phyloP scores from a whole-genome alignment of 2,888 invertebrate species.

The Copidosoma aretas region DNA sequence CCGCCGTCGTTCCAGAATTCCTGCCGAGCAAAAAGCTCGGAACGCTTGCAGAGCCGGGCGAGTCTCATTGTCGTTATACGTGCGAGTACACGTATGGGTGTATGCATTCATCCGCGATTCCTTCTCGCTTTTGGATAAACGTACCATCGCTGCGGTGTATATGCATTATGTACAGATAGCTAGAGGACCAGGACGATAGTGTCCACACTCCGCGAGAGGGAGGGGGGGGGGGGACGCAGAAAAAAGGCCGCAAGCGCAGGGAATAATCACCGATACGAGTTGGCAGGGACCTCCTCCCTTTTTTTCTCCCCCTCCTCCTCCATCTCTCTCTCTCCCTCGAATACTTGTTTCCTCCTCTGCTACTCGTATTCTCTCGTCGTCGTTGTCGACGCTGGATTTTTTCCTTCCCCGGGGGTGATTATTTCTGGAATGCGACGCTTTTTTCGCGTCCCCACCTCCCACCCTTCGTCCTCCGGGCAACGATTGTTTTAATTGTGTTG shows the following conservation, averaged over 20 bases:
- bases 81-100: constrained; percentile 47
- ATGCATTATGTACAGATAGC: no score
- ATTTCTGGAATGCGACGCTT: constrained; percentile 35
- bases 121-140: constrained; percentile 27
- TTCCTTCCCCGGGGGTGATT: constrained; percentile 23
- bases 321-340: no score
- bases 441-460: constrained; percentile 12
- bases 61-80: no score
- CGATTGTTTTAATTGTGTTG: constrained; percentile 40
- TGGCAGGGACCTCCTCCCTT: not conserved
- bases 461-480: constrained; percentile 11
- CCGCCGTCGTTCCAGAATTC: constrained; percentile 58
- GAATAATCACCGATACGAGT: constrained; percentile 28
- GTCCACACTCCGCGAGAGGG: no score
- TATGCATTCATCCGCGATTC: constrained; percentile 28
- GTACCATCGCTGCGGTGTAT: not conserved
- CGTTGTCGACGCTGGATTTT: not conserved
- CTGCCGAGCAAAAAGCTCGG: constrained; percentile 55
- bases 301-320: no score
- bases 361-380: not conserved
- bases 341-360: not conserved
- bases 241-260: not conserved
- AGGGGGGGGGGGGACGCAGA: not conserved
- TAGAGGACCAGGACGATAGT: no score
- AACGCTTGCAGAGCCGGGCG: constrained; percentile 44